Evolutionary conservation across 2,113 vertebrate species (phyloP).

Genomic region (Naja naja): DNA sequence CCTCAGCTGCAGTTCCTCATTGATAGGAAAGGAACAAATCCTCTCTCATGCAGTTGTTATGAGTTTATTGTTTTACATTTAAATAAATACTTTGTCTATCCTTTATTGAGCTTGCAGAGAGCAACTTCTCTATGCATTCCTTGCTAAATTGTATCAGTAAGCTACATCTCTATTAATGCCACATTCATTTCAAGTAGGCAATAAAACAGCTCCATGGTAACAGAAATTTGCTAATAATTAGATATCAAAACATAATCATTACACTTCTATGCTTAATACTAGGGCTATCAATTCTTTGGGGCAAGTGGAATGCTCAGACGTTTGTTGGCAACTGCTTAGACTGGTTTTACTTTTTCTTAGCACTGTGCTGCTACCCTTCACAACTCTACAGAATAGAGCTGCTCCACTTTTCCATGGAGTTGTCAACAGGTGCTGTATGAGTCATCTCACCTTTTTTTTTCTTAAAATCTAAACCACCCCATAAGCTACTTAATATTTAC

Average conservation of each 20-base stretch:
- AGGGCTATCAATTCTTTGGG: background rate
- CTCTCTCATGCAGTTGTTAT: background rate
- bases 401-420: background rate
- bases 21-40: background rate
- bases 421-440: background rate
- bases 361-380: background rate
- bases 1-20: background rate
- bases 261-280: background rate
- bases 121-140: background rate
- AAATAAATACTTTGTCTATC: background rate
- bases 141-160: background rate
- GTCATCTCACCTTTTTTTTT: background rate
- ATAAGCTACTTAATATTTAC: background rate
- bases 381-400: background rate
- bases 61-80: background rate
- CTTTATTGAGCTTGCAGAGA: background rate
- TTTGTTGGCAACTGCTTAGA: background rate
- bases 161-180: background rate
- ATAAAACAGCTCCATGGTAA: background rate
- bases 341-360: background rate
- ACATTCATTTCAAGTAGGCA: background rate
- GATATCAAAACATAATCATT: background rate
- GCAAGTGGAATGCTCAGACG: background rate
- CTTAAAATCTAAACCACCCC: background rate
- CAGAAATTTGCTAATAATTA: background rate